Evolutionary conservation across 1,140 invertebrate genomes (phyloP).

Genomic region (Triops longicaudatus): DNA sequence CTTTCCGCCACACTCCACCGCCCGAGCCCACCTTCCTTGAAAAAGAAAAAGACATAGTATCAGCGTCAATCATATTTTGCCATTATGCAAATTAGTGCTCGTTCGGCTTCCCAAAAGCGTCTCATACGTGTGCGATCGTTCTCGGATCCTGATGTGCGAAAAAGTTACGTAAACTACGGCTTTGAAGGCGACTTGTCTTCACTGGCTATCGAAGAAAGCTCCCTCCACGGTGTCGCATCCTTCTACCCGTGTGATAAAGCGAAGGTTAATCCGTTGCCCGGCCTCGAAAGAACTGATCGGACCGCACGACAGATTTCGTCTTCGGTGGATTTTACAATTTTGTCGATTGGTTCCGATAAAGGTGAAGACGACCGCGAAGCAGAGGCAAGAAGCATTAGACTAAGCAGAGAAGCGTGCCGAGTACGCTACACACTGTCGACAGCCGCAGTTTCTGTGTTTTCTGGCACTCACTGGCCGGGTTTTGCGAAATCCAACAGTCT

Average conservation of each 20-base stretch:
- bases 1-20: too few relatives aligned
- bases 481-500: neutral
- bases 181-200: neutral
- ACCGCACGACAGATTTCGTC: neutral
- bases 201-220: neutral
- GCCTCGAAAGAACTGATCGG: too few relatives aligned
- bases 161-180: neutral
- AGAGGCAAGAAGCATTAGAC: neutral
- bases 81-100: slow-evolving; percentile 8
- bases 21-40: too few relatives aligned
- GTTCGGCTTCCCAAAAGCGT: neutral
- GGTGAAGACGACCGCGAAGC: neutral
- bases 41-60: neutral
- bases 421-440: neutral
- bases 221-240: neutral
- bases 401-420: too few relatives aligned
- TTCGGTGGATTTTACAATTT: neutral
- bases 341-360: neutral
- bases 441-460: neutral
- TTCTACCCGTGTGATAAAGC: too few relatives aligned
- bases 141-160: neutral
- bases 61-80: neutral
- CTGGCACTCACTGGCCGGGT: neutral
- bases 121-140: neutral
- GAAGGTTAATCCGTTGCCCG: too few relatives aligned